phyloP scores from a whole-genome alignment of 2,797 vertebrate species.

The Anas georgica region DNA sequence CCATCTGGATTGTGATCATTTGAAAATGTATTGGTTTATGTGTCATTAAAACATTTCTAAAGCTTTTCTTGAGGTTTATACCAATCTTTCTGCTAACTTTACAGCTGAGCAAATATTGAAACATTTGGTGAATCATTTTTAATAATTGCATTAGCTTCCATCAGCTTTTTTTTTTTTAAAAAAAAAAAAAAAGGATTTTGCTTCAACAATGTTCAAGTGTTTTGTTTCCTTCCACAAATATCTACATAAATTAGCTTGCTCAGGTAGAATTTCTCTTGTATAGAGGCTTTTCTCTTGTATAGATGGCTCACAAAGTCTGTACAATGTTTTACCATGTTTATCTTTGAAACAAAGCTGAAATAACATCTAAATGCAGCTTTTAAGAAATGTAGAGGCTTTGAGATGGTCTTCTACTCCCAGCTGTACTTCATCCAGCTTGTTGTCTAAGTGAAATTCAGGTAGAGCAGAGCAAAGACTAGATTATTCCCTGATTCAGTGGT shows the following conservation, averaged over 20 bases:
- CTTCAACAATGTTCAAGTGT: neutral
- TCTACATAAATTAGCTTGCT: neutral
- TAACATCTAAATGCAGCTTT: neutral
- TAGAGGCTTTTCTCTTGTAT: neutral
- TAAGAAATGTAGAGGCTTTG: neutral
- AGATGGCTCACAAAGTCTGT: neutral
- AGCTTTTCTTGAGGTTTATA: constrained; percentile 31
- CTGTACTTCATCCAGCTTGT: neutral
- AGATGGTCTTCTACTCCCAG: neutral
- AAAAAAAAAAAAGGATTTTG: neutral
- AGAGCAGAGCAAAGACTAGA: neutral
- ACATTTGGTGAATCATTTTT: constrained; percentile 43
- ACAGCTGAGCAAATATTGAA: constrained; percentile 42
- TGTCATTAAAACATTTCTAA: constrained; percentile 52
- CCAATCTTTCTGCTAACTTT: constrained; percentile 3
- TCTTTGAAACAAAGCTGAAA: constrained; percentile 6
- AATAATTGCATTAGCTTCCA: constrained; percentile 27
- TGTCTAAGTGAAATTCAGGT: neutral
- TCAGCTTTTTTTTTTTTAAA: neutral
- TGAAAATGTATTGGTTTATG: constrained; percentile 46
- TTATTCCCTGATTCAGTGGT: neutral
- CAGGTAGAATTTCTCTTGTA: neutral
- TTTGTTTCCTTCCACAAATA: constrained; percentile 5
- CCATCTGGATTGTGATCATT: constrained; percentile 59
- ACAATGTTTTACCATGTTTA: neutral